A percentile compares a stretch with the other conserved stretches of the same genome.
Conservation (phyloP, 1,140 invertebrate species). For the Hormaphis cornu region DNA sequence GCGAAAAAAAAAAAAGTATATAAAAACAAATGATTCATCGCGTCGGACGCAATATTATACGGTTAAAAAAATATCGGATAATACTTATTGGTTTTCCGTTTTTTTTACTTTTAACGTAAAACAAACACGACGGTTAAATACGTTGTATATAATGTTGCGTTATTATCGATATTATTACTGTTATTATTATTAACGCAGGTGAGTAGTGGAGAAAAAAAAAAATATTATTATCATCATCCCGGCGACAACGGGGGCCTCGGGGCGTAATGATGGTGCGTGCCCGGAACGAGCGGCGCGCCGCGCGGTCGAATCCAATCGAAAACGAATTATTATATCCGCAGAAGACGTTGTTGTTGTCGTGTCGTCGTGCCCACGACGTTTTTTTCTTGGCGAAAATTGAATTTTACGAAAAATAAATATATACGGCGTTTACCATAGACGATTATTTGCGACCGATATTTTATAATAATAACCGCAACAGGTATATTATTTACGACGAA, state of each 20-base stretch:
- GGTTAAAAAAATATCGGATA: conserved; percentile 21
- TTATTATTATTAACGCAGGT: no score
- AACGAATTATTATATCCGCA: no score
- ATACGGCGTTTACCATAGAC: no score
- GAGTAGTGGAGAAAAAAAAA: not conserved
- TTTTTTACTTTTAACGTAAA: not conserved
- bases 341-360: no score
- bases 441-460: no score
- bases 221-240: not conserved
- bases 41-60: not conserved
- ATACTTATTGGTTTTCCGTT: conserved; percentile 16
- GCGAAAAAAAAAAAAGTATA: not conserved
- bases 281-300: no score
- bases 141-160: not conserved
- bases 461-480: no score
- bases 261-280: not conserved
- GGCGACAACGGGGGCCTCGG: conserved; percentile 2
- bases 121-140: conserved; percentile 28
- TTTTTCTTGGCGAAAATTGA: no score
- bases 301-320: conserved; percentile 1
- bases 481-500: no score
- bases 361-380: no score
- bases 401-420: no score
- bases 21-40: conserved; percentile 27
- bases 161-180: no score